Evolutionary conservation across 92 coral and sea anemone species (phyloP).

Genomic region (Porites evermanni): DNA sequence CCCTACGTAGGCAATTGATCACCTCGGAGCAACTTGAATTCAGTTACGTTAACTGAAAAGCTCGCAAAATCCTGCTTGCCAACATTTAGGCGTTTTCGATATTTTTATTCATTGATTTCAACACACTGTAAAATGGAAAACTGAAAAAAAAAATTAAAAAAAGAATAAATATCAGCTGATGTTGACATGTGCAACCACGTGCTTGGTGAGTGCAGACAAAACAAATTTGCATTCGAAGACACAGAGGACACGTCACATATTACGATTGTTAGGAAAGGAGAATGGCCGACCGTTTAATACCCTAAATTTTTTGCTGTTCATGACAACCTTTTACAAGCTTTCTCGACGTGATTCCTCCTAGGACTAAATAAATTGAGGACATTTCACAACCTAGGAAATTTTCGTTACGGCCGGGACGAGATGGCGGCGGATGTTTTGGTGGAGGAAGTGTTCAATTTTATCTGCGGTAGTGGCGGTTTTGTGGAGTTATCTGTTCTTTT

Average conservation of each 20-base stretch:
- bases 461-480: conserved; percentile 51
- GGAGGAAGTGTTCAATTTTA: conserved; percentile 48
- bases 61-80: neutral
- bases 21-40: too few relatives aligned
- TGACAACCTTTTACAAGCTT: too few relatives aligned
- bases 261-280: too few relatives aligned
- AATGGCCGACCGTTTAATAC: too few relatives aligned
- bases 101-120: too few relatives aligned
- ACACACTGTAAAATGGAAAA: neutral
- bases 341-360: too few relatives aligned
- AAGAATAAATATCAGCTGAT: neutral
- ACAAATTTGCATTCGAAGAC: neutral
- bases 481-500: conserved; percentile 33
- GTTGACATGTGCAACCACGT: neutral
- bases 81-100: neutral
- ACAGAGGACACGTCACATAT: too few relatives aligned
- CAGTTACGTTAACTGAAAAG: neutral
- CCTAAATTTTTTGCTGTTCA: too few relatives aligned
- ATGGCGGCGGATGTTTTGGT: conserved; percentile 42
- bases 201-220: neutral
- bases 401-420: neutral
- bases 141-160: too few relatives aligned
- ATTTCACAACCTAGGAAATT: neutral
- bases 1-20: too few relatives aligned
- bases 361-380: too few relatives aligned